Conservation (phyloP, 2,797 vertebrate genomes). For the Chromobotia macracanthus region DNA sequence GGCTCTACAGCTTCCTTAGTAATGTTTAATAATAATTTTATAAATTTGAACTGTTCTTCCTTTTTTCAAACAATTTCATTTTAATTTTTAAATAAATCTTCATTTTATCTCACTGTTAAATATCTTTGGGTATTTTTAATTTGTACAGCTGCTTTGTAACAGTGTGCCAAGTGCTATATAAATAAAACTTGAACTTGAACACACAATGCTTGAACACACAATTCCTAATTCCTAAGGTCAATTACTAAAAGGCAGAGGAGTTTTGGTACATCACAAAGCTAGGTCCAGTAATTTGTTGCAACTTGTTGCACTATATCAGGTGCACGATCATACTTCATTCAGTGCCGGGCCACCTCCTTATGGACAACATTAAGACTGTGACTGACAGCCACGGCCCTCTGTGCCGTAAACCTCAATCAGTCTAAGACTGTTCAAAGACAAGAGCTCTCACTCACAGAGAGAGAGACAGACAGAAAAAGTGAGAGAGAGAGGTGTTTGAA, state of each 20-base stretch:
- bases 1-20: no score
- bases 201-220: no score
- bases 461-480: slow-evolving; percentile 32
- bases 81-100: no score
- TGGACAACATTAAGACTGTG: slow-evolving; percentile 44
- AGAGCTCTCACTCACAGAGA: no score
- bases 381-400: slow-evolving; percentile 42
- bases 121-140: no score
- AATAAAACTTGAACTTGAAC: no score
- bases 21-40: no score
- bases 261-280: slow-evolving; percentile 11
- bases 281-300: slow-evolving; percentile 12
- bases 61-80: no score
- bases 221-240: neutral
- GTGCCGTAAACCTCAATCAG: slow-evolving; percentile 58
- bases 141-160: no score
- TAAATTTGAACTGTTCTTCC: no score
- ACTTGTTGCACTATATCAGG: slow-evolving; percentile 17
- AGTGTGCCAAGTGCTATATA: no score
- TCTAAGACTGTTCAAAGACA: slow-evolving; percentile 58
- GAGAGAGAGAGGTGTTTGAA: slow-evolving; percentile 62
- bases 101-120: no score
- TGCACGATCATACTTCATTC: slow-evolving; percentile 5
- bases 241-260: neutral
- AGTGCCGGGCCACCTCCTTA: neutral